Conservation (phyloP, 2,888 invertebrate genomes). For the Drosophila fungiperda region DNA sequence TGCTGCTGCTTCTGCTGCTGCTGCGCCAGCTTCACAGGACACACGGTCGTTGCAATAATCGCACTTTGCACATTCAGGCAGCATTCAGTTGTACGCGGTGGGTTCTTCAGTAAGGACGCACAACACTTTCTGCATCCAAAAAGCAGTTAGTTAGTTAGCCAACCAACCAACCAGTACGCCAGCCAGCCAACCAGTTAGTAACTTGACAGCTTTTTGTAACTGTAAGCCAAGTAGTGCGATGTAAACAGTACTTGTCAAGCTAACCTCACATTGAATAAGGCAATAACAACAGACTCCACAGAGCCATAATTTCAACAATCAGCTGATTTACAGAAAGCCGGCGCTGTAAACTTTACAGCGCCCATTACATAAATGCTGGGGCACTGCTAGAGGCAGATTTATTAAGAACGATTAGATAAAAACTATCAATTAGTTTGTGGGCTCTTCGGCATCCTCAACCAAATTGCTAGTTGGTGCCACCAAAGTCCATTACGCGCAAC, state of each 20-base stretch:
- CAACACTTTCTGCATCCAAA: constrained; percentile 51
- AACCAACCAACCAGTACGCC: constrained; percentile 17
- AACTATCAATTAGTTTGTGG: constrained; percentile 16
- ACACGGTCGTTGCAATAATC: constrained; percentile 71
- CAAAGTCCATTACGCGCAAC: constrained; percentile 31
- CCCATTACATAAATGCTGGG: constrained; percentile 62
- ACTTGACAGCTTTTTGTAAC: constrained; percentile 25
- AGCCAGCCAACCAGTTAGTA: constrained; percentile 21
- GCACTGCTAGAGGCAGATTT: constrained; percentile 35
- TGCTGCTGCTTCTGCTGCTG: constrained; percentile 46
- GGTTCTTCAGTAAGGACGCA: constrained; percentile 85
- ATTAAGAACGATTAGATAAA: constrained; percentile 3
- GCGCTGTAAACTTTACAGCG: constrained; percentile 71
- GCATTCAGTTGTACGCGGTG: constrained; percentile 83
- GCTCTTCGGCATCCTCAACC: constrained; percentile 15
- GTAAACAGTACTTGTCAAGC: constrained; percentile 19
- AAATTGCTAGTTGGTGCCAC: constrained; percentile 36
- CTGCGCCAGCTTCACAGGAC: constrained; percentile 46
- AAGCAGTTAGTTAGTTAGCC: constrained; percentile 25
- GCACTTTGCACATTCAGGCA: constrained; percentile 73
- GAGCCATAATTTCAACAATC: background rate
- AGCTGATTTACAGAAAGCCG: constrained; percentile 19
- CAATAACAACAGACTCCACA: constrained; percentile 1
- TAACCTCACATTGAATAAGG: background rate
- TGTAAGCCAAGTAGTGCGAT: constrained; percentile 16